Evolutionary conservation across 1,140 invertebrate species (phyloP), one percentile per base, ranked within the genome.

Genomic region (Drosophila azteca): DNA sequence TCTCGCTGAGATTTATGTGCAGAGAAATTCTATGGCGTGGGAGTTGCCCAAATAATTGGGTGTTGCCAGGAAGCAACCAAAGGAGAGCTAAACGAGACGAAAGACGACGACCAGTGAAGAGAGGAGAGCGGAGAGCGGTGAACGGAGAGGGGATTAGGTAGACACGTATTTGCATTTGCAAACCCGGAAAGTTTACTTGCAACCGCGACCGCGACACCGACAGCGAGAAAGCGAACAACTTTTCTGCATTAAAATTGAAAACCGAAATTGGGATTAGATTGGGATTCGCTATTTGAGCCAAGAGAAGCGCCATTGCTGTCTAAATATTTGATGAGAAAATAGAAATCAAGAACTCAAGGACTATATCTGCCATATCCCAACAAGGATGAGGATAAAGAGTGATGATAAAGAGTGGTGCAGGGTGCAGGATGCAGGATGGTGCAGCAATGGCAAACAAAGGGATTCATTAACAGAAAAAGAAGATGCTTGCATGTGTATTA

Each of bases 401-500:
- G n/a, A n/a, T n/a, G 17, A 20, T 20, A 20, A 20, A 20, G 17
- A 20, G 17, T 20, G 17, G 1, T 0, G 17, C 17, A 20, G 17
- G 17, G 17, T n/a, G n/a, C n/a, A 20, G 17, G 17, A 20, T 0
- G 17, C 17, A 20, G 17, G 1, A 1, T 20, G 17, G 17, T 65
- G 62, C 68, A 79, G 81, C 77, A 74, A 84, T 77, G 74, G 64
- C 82, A 59, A 76, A 87, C 82, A 88, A 87, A 82, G 85, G 78
- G 78, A 76, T 88, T 87, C 82, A 87, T 82, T 87, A 88, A 87
- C 24, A 26, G 24, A 87, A 87, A 82, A 69, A 62, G 69, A 77
- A 55, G 61, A 68, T 68, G 59, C 60, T 65, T 41, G 39, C 53
- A 59, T 29, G 48, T n/a, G n/a, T n/a, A n/a, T n/a, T n/a, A n/a